Evolutionary conservation across 2,888 invertebrate species (phyloP).

Genomic region (Desoria tigrina): DNA sequence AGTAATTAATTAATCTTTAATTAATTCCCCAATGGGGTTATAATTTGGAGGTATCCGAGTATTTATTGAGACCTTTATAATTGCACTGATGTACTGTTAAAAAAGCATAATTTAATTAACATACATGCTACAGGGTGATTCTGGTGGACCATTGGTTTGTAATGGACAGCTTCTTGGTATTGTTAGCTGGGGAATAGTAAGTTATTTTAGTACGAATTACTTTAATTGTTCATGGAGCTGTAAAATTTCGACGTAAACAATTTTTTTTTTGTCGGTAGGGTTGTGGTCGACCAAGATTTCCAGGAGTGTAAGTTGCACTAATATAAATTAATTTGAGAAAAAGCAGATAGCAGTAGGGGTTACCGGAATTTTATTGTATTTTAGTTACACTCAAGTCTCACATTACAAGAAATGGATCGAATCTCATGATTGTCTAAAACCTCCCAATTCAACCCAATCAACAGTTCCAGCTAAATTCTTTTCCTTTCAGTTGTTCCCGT

Average conservation of each 20-base stretch:
- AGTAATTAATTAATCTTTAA: no score
- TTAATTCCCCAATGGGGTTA: no score
- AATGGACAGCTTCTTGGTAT: constrained; percentile 38
- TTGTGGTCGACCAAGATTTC: constrained; percentile 39
- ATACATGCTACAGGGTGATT: constrained; percentile 11
- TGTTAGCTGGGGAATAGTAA: constrained; percentile 39
- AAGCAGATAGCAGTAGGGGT: not conserved
- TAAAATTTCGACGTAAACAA: not conserved
- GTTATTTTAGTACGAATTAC: not conserved
- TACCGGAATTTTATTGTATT: not conserved
- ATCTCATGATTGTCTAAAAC: constrained; percentile 45
- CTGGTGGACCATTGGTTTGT: constrained; percentile 30
- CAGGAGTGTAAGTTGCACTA: constrained; percentile 30
- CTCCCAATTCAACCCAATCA: constrained; percentile 16
- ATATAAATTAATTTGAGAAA: not conserved
- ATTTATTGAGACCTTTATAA: not conserved
- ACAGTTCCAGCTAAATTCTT: constrained; percentile 28
- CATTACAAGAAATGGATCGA: constrained; percentile 52
- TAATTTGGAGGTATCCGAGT: not conserved
- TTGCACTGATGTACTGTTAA: not conserved
- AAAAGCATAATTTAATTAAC: not conserved
- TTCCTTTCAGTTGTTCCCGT: constrained; percentile 33
- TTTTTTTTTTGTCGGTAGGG: constrained; percentile 16
- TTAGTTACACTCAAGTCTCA: constrained; percentile 46
- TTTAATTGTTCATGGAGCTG: not conserved